Evolutionary conservation across 1,140 invertebrate species (phyloP).

Genomic region (Oryzaephilus surinamensis): DNA sequence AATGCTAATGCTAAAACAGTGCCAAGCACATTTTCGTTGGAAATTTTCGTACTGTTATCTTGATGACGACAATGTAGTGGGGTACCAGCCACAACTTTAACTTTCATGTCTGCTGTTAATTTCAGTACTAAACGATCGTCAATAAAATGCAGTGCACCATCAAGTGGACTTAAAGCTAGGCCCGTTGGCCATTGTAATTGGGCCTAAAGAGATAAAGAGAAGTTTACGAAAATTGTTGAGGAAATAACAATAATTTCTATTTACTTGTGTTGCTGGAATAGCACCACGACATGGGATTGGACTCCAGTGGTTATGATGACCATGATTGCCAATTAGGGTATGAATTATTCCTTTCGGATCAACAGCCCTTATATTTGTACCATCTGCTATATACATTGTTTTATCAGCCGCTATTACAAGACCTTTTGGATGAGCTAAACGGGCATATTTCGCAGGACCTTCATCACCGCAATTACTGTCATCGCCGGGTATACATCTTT

Average conservation of each 20-base stretch:
- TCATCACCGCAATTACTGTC: constrained; percentile 85
- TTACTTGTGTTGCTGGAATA: constrained; percentile 52
- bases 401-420: constrained; percentile 82
- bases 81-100: constrained; percentile 80
- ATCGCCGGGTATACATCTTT: constrained; percentile 90
- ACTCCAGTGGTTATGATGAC: constrained; percentile 83
- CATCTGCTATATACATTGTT: constrained; percentile 91
- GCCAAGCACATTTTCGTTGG: constrained; percentile 46
- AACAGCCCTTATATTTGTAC: constrained; percentile 84
- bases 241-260: neutral
- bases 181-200: constrained; percentile 94
- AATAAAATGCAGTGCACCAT: constrained; percentile 88
- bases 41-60: constrained; percentile 30
- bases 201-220: constrained; percentile 45
- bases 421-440: constrained; percentile 94
- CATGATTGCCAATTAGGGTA: constrained; percentile 86
- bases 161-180: constrained; percentile 82
- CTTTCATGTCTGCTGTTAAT: constrained; percentile 82
- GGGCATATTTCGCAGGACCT: constrained; percentile 76
- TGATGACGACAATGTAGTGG: constrained; percentile 70
- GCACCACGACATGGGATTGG: constrained; percentile 76
- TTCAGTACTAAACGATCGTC: constrained; percentile 88
- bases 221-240: neutral
- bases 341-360: constrained; percentile 87
- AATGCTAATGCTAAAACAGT: constrained; percentile 79